Evolutionary conservation across 2,113 vertebrate species (phyloP).

Genomic region (Nesoenas mayeri): DNA sequence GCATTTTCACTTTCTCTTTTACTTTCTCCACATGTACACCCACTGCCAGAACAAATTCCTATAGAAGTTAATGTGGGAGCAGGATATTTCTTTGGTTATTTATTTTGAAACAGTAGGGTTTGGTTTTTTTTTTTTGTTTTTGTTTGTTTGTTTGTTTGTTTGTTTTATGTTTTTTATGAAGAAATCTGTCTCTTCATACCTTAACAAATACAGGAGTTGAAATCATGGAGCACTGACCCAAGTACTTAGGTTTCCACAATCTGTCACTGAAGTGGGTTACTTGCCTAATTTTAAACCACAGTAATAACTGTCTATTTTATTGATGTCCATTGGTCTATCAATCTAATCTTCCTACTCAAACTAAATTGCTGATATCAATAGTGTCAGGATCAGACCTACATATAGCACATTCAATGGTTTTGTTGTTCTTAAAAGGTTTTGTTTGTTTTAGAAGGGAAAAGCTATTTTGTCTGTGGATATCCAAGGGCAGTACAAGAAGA

Average conservation of each 20-base stretch:
- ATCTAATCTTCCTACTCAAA: background rate
- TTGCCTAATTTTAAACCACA: background rate
- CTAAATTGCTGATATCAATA: background rate
- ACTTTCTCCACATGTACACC: background rate
- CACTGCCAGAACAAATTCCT: background rate
- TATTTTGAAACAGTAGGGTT: background rate
- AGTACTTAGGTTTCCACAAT: background rate
- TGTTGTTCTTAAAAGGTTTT: background rate
- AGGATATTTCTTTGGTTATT: background rate
- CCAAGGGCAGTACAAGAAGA: background rate
- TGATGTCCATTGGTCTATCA: background rate
- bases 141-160: too few relatives aligned
- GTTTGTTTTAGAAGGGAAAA: background rate
- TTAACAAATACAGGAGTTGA: background rate
- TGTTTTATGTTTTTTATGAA: too few relatives aligned
- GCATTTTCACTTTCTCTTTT: background rate
- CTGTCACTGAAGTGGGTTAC: background rate
- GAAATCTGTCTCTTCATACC: background rate
- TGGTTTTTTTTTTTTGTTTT: too few relatives aligned
- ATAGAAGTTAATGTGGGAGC: background rate
- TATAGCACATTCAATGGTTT: background rate
- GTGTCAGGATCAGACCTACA: background rate
- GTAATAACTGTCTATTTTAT: background rate
- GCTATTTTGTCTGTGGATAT: background rate
- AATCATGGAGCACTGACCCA: background rate